Evolutionary conservation across 2,888 invertebrate species (phyloP).

Genomic region (Sesia bembeciformis): DNA sequence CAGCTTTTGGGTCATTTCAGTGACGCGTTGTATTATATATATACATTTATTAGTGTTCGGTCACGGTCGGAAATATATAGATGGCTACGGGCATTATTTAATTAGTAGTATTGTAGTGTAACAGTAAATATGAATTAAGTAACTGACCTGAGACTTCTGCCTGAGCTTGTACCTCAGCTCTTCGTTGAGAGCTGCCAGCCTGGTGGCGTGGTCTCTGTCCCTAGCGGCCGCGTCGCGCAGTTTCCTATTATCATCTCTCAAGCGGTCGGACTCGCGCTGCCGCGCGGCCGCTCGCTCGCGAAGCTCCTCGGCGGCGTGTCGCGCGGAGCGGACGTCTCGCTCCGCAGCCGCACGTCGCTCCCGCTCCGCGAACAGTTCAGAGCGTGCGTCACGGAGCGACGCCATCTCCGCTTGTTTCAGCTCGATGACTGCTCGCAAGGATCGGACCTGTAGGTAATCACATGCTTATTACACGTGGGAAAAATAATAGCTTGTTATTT

Average conservation of each 20-base stretch:
- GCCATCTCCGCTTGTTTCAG: conserved; percentile 90
- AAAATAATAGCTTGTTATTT: too few relatives aligned
- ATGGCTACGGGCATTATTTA: too few relatives aligned
- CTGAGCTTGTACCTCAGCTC: conserved; percentile 90
- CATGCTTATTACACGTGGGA: too few relatives aligned
- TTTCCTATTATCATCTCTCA: conserved; percentile 78
- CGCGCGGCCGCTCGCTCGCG: conserved; percentile 83
- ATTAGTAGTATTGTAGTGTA: too few relatives aligned
- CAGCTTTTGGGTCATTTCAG: too few relatives aligned
- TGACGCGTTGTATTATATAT: too few relatives aligned
- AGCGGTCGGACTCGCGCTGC: conserved; percentile 80
- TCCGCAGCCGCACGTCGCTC: conserved; percentile 82
- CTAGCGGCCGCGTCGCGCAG: conserved; percentile 83
- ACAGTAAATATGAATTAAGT: too few relatives aligned
- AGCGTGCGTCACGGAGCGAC: conserved; percentile 81
- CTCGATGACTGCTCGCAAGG: conserved; percentile 90
- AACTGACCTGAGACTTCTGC: conserved; percentile 82
- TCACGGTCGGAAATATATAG: too few relatives aligned
- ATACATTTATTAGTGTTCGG: too few relatives aligned
- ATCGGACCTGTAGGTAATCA: conserved; percentile 54
- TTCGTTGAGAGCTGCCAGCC: conserved; percentile 88
- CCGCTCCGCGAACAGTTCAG: conserved; percentile 81
- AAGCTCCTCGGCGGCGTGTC: conserved; percentile 90
- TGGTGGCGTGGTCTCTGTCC: conserved; percentile 84
- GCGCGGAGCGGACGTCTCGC: conserved; percentile 83